Conservation (phyloP, 2,888 invertebrate genomes). For the Lasius fuliginosus region DNA sequence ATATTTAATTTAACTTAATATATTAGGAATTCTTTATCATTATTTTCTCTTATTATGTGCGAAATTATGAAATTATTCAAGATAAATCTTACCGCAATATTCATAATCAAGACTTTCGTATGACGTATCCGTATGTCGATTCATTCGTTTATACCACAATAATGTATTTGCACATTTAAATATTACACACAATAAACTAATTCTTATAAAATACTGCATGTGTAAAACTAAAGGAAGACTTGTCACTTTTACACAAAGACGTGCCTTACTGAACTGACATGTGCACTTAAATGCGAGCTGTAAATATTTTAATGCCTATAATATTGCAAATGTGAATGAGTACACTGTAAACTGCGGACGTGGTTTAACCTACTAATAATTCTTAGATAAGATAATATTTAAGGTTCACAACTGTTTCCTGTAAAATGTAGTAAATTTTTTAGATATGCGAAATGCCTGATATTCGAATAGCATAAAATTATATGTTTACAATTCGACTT, state of each 20-base stretch:
- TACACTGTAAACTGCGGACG: slow-evolving; percentile 13
- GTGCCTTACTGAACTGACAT: neutral
- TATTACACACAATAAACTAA: slow-evolving; percentile 8
- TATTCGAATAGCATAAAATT: neutral
- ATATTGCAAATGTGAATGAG: neutral
- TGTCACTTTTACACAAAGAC: neutral
- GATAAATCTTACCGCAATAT: slow-evolving; percentile 70
- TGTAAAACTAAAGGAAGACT: slow-evolving; percentile 1
- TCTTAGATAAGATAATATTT: slow-evolving; percentile 39
- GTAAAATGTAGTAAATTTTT: neutral
- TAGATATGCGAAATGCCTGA: neutral
- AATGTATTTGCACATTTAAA: neutral
- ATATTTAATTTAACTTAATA: neutral
- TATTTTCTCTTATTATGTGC: neutral
- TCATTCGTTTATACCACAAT: neutral
- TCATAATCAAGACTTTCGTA: slow-evolving; percentile 70
- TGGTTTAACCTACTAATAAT: slow-evolving; percentile 21
- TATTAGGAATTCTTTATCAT: neutral
- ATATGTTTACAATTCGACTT: neutral
- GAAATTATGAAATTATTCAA: slow-evolving; percentile 47
- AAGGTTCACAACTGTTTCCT: slow-evolving; percentile 3
- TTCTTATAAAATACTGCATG: slow-evolving; percentile 8
- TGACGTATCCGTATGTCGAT: slow-evolving; percentile 61
- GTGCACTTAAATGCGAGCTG: neutral
- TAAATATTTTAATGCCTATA: slow-evolving; percentile 3